These are phyloP conservation scores for Scytalopus superciliaris DNA, from an alignment of 2,113 vertebrate genomes.

Conservation along the genomic window DNA sequence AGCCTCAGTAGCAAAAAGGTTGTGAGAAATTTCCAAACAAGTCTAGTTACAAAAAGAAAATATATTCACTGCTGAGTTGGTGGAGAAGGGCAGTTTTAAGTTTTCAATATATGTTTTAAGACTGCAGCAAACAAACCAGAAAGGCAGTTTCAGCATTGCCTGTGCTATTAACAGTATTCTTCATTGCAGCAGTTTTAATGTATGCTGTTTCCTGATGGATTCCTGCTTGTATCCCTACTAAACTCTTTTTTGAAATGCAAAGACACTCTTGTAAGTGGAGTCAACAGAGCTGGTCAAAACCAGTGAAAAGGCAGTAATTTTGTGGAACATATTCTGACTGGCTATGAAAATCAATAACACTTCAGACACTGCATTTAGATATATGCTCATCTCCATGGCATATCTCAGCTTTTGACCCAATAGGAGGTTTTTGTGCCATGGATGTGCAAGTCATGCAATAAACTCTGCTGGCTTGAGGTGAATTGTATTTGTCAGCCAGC, in stretches of 20 bases:
- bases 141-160: background rate
- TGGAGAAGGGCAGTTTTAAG: background rate
- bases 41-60: background rate
- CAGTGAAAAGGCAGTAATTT: background rate
- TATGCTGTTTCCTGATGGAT: background rate
- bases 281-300: background rate
- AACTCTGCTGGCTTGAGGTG: background rate
- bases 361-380: constrained; percentile 7
- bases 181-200: background rate
- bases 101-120: constrained; percentile 29
- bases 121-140: background rate
- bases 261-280: background rate
- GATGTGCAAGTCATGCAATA: background rate
- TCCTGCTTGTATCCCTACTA: background rate
- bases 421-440: background rate
- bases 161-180: background rate
- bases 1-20: background rate
- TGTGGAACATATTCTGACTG: background rate
- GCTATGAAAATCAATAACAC: background rate
- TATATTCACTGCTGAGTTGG: background rate
- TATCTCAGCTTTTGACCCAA: background rate
- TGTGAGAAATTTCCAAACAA: constrained; percentile 32
- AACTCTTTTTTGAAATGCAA: background rate
- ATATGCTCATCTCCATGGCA: background rate
- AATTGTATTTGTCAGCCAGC: background rate